phyloP scores from a whole-genome alignment of 2,888 invertebrate species.

The Hesperia comma region DNA sequence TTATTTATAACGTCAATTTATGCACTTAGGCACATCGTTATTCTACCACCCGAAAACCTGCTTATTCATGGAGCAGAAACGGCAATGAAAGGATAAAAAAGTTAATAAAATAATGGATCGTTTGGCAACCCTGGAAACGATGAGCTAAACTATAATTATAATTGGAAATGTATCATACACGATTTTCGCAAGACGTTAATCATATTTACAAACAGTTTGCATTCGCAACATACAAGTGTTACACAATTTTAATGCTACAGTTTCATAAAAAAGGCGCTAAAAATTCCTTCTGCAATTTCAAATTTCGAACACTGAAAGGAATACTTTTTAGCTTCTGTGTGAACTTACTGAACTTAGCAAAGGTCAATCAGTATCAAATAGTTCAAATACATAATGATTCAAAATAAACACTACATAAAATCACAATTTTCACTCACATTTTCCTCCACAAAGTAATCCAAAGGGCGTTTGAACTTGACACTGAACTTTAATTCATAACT shows the following conservation, averaged over 20 bases:
- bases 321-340: conserved; percentile 12
- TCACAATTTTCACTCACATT: conserved; percentile 41
- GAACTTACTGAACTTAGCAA: conserved; percentile 3
- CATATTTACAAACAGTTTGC: conserved; percentile 19
- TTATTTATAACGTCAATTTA: no score
- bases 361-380: conserved; percentile 13
- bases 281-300: background rate
- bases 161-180: conserved; percentile 5
- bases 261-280: background rate
- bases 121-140: no score
- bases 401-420: conserved; percentile 27
- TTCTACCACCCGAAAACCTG: no score
- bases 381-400: background rate
- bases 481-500: conserved; percentile 47
- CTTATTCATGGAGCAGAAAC: no score
- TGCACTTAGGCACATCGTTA: no score
- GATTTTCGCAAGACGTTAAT: background rate
- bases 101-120: no score
- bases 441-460: conserved; percentile 35
- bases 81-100: no score
- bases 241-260: conserved; percentile 2
- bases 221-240: background rate
- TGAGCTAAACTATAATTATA: conserved; percentile 1
- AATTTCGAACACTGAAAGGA: background rate
- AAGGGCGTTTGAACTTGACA: conserved; percentile 40